These are phyloP conservation scores for Ambastaia sidthimunki DNA, from an alignment of 2,797 vertebrate genomes.

Conservation along the genomic window DNA sequence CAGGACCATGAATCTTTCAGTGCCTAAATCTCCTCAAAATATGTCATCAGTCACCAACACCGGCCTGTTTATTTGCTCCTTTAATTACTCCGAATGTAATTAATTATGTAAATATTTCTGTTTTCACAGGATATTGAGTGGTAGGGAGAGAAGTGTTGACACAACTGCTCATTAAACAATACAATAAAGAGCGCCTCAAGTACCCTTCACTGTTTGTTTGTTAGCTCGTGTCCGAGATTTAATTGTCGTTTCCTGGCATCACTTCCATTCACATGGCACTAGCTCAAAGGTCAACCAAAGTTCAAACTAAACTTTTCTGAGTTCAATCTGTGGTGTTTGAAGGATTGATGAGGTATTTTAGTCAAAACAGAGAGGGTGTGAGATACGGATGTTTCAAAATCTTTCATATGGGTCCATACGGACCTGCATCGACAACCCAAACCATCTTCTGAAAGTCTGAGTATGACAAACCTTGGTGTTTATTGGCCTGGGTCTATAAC, in stretches of 20 bases:
- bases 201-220: slow-evolving; percentile 50
- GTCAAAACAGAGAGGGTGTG: not conserved
- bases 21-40: slow-evolving; percentile 55
- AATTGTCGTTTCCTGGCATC: slow-evolving; percentile 31
- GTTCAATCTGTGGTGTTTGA: not conserved
- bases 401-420: not conserved
- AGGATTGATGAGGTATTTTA: not conserved
- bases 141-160: slow-evolving; percentile 65
- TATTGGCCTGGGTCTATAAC: not conserved
- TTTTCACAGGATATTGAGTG: slow-evolving; percentile 67
- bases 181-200: slow-evolving; percentile 61
- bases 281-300: slow-evolving; percentile 27
- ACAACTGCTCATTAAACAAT: slow-evolving; percentile 58
- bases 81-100: slow-evolving; percentile 67
- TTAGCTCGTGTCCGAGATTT: slow-evolving; percentile 36
- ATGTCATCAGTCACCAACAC: slow-evolving; percentile 56
- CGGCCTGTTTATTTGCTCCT: slow-evolving; percentile 60
- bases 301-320: slow-evolving; percentile 37
- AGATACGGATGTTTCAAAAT: not conserved
- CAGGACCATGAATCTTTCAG: slow-evolving; percentile 65
- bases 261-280: not conserved
- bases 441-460: not conserved
- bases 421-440: not conserved
- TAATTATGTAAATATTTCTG: slow-evolving; percentile 75
- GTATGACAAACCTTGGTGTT: slow-evolving; percentile 25